phyloP scores from a whole-genome alignment of 2,797 vertebrate species.

The Cyprinella venusta region DNA sequence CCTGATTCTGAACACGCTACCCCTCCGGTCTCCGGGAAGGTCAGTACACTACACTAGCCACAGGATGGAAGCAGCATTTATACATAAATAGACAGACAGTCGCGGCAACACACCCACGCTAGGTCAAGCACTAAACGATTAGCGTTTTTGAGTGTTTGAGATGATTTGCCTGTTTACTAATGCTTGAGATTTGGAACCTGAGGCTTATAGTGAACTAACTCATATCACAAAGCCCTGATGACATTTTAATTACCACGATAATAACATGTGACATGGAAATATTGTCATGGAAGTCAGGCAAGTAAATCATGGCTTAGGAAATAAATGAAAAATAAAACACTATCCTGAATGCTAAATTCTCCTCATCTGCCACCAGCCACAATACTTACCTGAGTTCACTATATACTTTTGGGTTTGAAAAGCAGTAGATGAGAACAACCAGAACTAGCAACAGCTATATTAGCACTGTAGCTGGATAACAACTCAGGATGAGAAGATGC shows the following conservation, averaged over 20 bases:
- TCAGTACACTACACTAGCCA: conserved; percentile 55
- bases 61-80: conserved; percentile 60
- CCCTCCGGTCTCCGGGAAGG: conserved; percentile 60
- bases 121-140: conserved; percentile 63
- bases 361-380: neutral
- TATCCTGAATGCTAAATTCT: conserved; percentile 8
- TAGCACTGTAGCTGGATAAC: neutral
- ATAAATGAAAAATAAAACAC: neutral
- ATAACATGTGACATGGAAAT: conserved; percentile 32
- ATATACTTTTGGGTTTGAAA: neutral
- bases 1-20: conserved; percentile 42
- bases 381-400: neutral
- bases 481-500: conserved; percentile 1
- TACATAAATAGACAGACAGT: conserved; percentile 53
- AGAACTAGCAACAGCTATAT: conserved; percentile 3
- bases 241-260: conserved; percentile 40
- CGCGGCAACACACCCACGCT: conserved; percentile 33
- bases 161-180: conserved; percentile 45
- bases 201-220: conserved; percentile 32
- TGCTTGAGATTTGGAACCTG: conserved; percentile 27
- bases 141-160: conserved; percentile 55
- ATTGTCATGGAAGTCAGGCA: conserved; percentile 1
- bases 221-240: conserved; percentile 41
- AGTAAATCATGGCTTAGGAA: neutral
- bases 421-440: neutral